Base-by-base conservation (phyloP, 2,888 invertebrate genomes). In the Apeira syringaria region DNA sequence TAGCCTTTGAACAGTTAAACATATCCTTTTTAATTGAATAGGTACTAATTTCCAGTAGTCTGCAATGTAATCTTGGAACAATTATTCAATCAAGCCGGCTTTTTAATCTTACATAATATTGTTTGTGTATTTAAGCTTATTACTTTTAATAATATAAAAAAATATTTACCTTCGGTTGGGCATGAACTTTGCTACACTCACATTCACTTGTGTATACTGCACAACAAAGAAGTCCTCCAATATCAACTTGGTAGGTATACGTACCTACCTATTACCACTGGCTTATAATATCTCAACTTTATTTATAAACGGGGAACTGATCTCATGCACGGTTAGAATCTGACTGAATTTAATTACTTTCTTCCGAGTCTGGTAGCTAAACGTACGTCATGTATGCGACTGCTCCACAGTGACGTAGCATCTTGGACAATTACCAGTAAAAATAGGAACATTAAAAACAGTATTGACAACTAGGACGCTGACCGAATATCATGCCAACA, bases 351-450 rank as follows among this genome's bases (percentile, higher is more conserved):
- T 80, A 74, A 81, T 81, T 70, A 76, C 76, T 81, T 80, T 82
- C 77, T 78, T 72, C 68, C 57, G 68, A 69, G 65, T 71, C 70
- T 64, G 68, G 64, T 64, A 68, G 70, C 56, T 61, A 62, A 61
- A 59, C 57, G 56, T 53, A 53, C 59, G 57, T n/a, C n/a, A n/a
- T 15, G 15, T 15, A 15, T 15, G 15, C 66, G 55, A 62, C 59
- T 55, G 59, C 64, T 76, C 66, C 72, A 71, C 61, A 56, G 61
- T 81, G 81, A 81, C 82, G 82, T 66, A 62, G 69, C 63, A 65
- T 75, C 71, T 88, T 87, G 87, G 82, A 86, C 83, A 77, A 81
- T 80, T 78, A 84, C 87, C 80, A 87, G 80, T 74, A 74, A 81
- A 86, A 86, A 85, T 82, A 83, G 74, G 74, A 74, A 64, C 80